Base-by-base conservation (phyloP, 1,140 invertebrate species). In the Cotesia glomerata region DNA sequence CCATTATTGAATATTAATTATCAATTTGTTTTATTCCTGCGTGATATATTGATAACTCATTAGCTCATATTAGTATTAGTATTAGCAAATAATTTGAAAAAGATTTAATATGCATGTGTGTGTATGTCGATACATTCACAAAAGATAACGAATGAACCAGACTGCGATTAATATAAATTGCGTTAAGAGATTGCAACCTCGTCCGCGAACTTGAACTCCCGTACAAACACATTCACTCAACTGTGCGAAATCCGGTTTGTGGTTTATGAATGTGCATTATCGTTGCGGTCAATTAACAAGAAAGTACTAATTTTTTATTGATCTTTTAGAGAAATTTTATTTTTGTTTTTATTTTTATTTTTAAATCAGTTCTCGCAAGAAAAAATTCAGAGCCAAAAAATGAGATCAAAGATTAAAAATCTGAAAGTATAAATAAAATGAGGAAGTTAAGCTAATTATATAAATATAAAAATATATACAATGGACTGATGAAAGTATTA, bases 171-270 rank as follows among this genome's bases (percentile, higher is more conserved):
- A 14, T 56, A 7, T 58, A 59, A 51, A 45, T 45, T 45, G 39
- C 39, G 39, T 45, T 39, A 14, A 58, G 61, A 49, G 39, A 61
- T 69, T 51, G 45, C 63, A 63, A 52, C 64, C 71, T 73, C 72
- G 71, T 56, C 68, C 74, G 39, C 64, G 61, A 77, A 77, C 70
- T 72, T 73, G 71, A 51, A 14, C 2, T 18, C 11, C 39, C 39
- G 9, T 26, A 32, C 58, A 63, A 4, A n/a, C 45, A 34, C 45
- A 9, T 71, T 49, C 11, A 39, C 54, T 67, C 67, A 18, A 16
- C 26, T 13, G 14, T 49, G 36, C 26, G 32, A 26, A 51, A 71
- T 63, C 35, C 69, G 39, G 26, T 59, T 59, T 59, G 13, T 18
- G 58, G 4, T 26, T 49, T 18, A 4, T 36, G 4, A 9, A 65